Base-by-base conservation (phyloP, 2,113 vertebrate genomes). In the Phainopepla nitens region DNA sequence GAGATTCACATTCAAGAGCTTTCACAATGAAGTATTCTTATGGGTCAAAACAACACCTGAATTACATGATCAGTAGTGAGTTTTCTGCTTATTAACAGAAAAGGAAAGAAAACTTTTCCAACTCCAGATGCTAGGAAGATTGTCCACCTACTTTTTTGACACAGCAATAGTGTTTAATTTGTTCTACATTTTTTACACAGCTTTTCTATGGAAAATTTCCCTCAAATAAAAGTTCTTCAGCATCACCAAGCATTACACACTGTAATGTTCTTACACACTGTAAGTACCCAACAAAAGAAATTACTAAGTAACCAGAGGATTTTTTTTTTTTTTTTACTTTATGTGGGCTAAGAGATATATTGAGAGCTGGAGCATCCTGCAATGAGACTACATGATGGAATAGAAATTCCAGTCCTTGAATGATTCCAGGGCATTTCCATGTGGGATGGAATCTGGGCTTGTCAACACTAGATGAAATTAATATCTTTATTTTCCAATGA, bases 391-490 rank as follows among this genome's bases (percentile, higher is more conserved):
- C 1, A 0, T 25, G 19, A 75, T 47, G 27, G 4, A 3, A 15
- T 36, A 78, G 45, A 53, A 78, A 62, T 65, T 25, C 4, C 8
- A 39, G 4, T 35, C 13, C 9, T 25, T 76, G 23, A 51, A n/a
- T 35, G 14, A 33, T 51, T 56, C 10, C 36, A 60, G 10, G 5
- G 51, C 1, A 29, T 82, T 85, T 82, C 15, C 21, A 23, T 12
- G 7, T 36, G 4, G 15, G 10, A 72, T 68, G 16, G 11, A 68
- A 35, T 47, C 29, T 29, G 7, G 7, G 19, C 27, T 71, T 16
- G n/a, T 85, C n/a, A 71, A 3, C 11, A 14, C 36, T 50, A 35
- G 29, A 42, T 4, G 0, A 68, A 78, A 85, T 27, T 0, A 15
- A 17, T 6, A 18, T 22, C 13, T 79, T 92, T 76, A 36, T 57